Evolutionary conservation across 2,797 vertebrate genomes (phyloP).

Genomic region (Sebastes goodei): DNA sequence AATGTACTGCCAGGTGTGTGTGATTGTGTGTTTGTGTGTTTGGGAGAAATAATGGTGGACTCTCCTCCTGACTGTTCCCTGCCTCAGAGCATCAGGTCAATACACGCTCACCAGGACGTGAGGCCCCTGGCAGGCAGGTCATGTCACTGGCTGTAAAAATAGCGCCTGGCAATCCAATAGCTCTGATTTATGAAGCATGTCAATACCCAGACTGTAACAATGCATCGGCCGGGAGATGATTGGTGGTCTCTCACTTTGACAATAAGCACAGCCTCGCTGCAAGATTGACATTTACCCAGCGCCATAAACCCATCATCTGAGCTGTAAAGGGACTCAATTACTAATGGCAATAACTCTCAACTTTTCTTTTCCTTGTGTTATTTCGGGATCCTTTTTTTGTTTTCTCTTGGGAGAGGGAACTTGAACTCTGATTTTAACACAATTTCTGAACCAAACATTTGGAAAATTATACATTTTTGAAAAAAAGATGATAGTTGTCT

Average conservation of each 20-base stretch:
- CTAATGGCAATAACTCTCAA: conserved; percentile 27
- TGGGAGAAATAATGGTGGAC: conserved; percentile 35
- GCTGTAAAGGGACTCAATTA: conserved; percentile 37
- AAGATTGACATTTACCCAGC: conserved; percentile 60
- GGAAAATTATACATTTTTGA: neutral
- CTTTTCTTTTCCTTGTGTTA: conserved; percentile 25
- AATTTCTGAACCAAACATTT: neutral
- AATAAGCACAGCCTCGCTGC: conserved; percentile 60
- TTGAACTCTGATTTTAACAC: neutral
- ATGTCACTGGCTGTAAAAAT: conserved; percentile 77
- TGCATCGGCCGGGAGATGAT: conserved; percentile 58
- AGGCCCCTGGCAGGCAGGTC: conserved; percentile 59
- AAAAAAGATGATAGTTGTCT: neutral
- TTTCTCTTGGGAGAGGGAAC: neutral
- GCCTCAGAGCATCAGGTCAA: conserved; percentile 56
- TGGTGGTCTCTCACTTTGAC: conserved; percentile 57
- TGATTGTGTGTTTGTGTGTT: neutral
- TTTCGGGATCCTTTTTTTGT: neutral
- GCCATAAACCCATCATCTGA: conserved; percentile 49
- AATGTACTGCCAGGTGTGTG: conserved; percentile 12
- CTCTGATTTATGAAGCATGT: conserved; percentile 82
- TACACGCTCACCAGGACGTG: conserved; percentile 39
- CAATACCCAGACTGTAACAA: conserved; percentile 75
- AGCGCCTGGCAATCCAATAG: conserved; percentile 77
- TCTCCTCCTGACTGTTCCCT: conserved; percentile 30